These are phyloP conservation scores for Gobio occitaniae DNA, from an alignment of 2,797 vertebrate species.

Conservation along the genomic window DNA sequence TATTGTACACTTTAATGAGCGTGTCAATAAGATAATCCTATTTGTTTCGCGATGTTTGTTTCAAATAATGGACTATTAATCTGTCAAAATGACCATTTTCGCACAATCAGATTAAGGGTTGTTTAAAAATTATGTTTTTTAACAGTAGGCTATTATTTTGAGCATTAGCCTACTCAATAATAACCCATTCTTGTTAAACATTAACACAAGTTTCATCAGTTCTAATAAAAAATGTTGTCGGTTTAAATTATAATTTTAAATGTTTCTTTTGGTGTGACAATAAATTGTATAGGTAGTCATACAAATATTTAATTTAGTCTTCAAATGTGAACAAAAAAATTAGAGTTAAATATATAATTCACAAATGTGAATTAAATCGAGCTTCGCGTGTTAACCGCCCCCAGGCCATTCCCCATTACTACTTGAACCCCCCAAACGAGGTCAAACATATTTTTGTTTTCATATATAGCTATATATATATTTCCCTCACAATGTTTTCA, in stretches of 20 bases:
- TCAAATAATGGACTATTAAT: neutral
- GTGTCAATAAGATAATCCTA: neutral
- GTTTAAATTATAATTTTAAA: neutral
- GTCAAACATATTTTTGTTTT: neutral
- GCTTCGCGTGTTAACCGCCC: neutral
- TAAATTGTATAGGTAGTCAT: neutral
- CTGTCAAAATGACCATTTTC: slow-evolving; percentile 24
- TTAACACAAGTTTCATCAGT: neutral
- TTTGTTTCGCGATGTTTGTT: neutral
- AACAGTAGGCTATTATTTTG: neutral
- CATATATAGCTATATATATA: too few relatives aligned
- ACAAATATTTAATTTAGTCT: neutral
- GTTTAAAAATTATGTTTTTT: neutral
- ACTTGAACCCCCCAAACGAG: neutral
- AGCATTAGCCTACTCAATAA: neutral
- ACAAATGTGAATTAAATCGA: neutral
- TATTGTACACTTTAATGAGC: neutral
- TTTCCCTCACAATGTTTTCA: too few relatives aligned
- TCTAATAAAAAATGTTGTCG: neutral
- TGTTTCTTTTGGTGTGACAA: neutral
- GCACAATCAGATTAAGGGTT: neutral
- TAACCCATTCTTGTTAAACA: neutral
- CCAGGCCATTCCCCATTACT: too few relatives aligned
- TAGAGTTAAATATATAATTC: too few relatives aligned
- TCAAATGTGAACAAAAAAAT: neutral